Percentiles rank a stretch among this genome's conserved stretches.
Evolutionary conservation across 2,797 vertebrate species (phyloP).

Genomic region (Falco novaeseelandiae): DNA sequence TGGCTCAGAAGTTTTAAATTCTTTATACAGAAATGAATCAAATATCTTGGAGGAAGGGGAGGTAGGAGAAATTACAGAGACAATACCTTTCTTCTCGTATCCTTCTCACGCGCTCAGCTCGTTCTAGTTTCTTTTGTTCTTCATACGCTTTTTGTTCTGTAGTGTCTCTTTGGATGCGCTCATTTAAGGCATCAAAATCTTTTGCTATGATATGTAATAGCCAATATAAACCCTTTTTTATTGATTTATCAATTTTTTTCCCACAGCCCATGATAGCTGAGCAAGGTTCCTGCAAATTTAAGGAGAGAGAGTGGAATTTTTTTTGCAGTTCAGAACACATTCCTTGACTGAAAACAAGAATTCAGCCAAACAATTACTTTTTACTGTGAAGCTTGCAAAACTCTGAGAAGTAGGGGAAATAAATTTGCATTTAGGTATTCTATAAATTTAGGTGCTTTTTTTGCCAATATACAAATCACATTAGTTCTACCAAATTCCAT

Average conservation of each 20-base stretch:
- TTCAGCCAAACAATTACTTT: not conserved
- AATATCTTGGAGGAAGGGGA: not conserved
- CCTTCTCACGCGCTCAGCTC: conserved; percentile 86
- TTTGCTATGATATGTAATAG: conserved; percentile 91
- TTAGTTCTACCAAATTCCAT: not conserved
- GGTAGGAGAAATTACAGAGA: not conserved
- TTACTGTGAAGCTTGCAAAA: not conserved
- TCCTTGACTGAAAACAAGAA: not conserved
- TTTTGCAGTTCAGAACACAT: not conserved
- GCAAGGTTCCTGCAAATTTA: conserved; percentile 86
- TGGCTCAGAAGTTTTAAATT: not conserved
- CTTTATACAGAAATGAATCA: not conserved
- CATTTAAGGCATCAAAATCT: conserved; percentile 90
- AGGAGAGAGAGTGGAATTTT: not conserved
- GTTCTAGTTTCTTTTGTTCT: conserved; percentile 90
- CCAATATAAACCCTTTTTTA: conserved; percentile 93
- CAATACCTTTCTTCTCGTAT: conserved; percentile 89
- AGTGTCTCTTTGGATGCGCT: conserved; percentile 92
- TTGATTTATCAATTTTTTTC: conserved; percentile 94
- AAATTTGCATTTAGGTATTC: not conserved
- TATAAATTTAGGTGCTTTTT: not conserved
- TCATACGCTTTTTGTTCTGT: conserved; percentile 87
- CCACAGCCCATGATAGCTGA: conserved; percentile 91
- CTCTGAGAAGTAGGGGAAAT: not conserved
- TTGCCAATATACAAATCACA: not conserved